Evolutionary conservation across 1,140 invertebrate genomes (phyloP), one percentile per base, ranked within the genome.

Genomic region (Chelonus insularis): DNA sequence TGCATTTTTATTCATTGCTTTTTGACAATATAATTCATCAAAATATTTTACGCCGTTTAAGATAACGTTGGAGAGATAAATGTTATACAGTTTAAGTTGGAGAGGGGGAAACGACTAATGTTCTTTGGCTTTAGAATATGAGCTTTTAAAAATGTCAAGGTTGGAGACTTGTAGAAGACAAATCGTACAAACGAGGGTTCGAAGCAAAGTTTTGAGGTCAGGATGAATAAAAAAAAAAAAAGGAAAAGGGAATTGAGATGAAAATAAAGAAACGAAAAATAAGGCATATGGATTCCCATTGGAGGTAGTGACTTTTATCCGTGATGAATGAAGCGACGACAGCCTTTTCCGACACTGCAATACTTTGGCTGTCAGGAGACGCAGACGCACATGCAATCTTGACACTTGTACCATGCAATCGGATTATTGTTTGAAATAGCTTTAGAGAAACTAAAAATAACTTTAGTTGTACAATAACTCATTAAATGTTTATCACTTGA

Each of bases 321-420:
- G 62, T 74, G 72, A 74, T 74, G 66, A 67, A 74, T 74, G 71
- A 70, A 64, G 50, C 39, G 54, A 57, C 63, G 62, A 45, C 66
- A 72, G 71, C 63, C 69, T 60, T 68, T 50, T 64, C 63, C 64
- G 68, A 73, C 69, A 70, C 65, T 39, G 69, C 68, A 68, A 72
- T 71, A 72, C 70, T 52, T 43, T 43, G 34, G 9, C 45, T 2
- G 1, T 23, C 21, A 51, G 21, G 36, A 56, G 14, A 29, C 51
- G 57, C 47, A 54, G 34, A 29, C 37, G 41, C 45, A 59, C 50
- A 45, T 62, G 54, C 60, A 21, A 45, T 52, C 34, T 16, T 54
- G 37, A 32, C 32, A 54, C 29, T 34, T 23, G 52, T 25, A 56
- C 18, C 2, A 11, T n/a, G 18, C 16, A 20, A 12, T 21, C 2